These are phyloP conservation scores for Gila orcuttii DNA, from an alignment of 2,113 vertebrate genomes.

Conservation along the genomic window DNA sequence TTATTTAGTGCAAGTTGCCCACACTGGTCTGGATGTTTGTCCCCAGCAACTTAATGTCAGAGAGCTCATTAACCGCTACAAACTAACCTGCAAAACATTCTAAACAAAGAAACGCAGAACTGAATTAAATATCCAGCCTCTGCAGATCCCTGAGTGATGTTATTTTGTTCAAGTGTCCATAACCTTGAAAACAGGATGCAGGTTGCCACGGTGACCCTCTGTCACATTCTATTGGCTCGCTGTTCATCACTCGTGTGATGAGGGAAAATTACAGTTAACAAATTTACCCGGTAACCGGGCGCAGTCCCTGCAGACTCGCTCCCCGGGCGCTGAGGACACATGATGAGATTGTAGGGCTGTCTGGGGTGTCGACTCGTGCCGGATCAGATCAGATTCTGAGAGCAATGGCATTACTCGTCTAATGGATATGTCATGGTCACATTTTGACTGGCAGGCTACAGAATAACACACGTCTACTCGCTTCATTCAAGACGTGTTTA, in stretches of 20 bases:
- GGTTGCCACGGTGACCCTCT: constrained; percentile 37
- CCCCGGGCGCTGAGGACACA: constrained; percentile 27
- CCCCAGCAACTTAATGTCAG: constrained; percentile 64
- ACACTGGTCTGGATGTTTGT: constrained; percentile 54
- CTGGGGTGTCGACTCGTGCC: constrained; percentile 55
- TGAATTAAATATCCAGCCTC: constrained; percentile 5
- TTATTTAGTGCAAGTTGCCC: constrained; percentile 68
- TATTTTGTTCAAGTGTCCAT: constrained; percentile 3
- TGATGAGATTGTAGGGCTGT: constrained; percentile 33
- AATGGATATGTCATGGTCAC: constrained; percentile 58
- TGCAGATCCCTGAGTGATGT: neutral
- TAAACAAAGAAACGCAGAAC: constrained; percentile 40
- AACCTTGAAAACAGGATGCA: constrained; percentile 31
- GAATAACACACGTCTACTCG: constrained; percentile 57
- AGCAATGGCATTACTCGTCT: constrained; percentile 51
- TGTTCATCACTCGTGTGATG: constrained; percentile 31
- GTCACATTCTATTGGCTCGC: constrained; percentile 42
- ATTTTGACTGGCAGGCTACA: constrained; percentile 53
- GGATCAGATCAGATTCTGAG: constrained; percentile 40
- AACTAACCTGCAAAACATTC: constrained; percentile 11
- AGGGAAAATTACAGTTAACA: constrained; percentile 46
- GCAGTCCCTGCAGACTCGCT: constrained; percentile 14
- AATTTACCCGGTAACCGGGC: constrained; percentile 22
- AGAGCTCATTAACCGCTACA: constrained; percentile 71
- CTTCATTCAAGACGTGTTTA: constrained; percentile 45